phyloP scores from a whole-genome alignment of 2,888 invertebrate species.

The Drosophila colorata region DNA sequence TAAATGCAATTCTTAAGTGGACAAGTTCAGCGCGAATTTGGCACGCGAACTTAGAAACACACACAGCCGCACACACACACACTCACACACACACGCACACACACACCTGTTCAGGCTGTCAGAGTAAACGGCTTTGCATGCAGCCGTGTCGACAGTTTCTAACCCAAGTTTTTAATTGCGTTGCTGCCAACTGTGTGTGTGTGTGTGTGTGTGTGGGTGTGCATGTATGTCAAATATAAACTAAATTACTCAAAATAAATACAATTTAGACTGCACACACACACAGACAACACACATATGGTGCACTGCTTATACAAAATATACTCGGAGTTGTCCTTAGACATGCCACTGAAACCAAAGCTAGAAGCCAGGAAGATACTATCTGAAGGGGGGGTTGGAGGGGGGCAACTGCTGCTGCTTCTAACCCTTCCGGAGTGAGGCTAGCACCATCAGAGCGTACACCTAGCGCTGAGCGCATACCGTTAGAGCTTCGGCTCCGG shows the following conservation, averaged over 20 bases:
- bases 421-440: constrained; percentile 18
- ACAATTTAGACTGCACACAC: constrained; percentile 66
- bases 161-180: constrained; percentile 77
- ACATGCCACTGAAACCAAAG: constrained; percentile 70
- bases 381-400: too few relatives aligned
- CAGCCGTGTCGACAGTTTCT: constrained; percentile 72
- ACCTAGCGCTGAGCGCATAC: constrained; percentile 33
- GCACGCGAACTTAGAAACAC: constrained; percentile 54
- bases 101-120: constrained; percentile 27
- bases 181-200: constrained; percentile 27
- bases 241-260: constrained; percentile 77
- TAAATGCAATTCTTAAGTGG: constrained; percentile 65
- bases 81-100: background rate
- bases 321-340: constrained; percentile 64
- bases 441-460: too few relatives aligned
- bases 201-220: constrained; percentile 12
- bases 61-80: background rate
- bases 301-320: constrained; percentile 27
- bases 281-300: constrained; percentile 16
- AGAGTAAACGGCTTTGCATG: constrained; percentile 70
- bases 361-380: constrained; percentile 34
- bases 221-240: constrained; percentile 44
- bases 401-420: background rate
- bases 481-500: constrained; percentile 30
- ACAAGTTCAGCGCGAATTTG: constrained; percentile 53